These are phyloP conservation scores for Geothlypis trichas DNA, from an alignment of 2,113 vertebrate genomes.

Conservation along the genomic window DNA sequence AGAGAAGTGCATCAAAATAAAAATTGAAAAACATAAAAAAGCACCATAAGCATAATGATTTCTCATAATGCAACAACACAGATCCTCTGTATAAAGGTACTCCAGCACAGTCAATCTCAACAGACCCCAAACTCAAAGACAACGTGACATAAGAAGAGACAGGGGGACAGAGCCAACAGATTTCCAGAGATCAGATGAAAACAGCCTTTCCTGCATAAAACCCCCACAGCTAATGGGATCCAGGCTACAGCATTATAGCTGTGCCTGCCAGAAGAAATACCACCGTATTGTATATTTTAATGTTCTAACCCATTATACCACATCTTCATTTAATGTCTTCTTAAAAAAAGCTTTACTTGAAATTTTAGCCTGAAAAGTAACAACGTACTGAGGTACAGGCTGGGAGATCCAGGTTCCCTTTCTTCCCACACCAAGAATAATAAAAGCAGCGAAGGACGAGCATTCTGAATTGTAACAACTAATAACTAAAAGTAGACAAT, in stretches of 20 bases:
- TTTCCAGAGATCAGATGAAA: not conserved
- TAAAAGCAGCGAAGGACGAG: not conserved
- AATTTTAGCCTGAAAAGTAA: not conserved
- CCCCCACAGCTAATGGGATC: not conserved
- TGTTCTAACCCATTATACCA: not conserved
- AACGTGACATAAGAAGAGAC: not conserved
- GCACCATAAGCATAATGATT: not conserved
- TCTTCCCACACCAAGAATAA: not conserved
- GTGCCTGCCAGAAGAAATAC: not conserved
- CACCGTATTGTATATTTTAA: not conserved
- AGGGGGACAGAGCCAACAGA: not conserved
- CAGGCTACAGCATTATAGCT: not conserved
- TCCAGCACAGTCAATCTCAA: not conserved
- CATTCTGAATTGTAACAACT: not conserved
- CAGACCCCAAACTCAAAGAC: not conserved
- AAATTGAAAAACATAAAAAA: not conserved
- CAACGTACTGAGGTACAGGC: rapidly evolving
- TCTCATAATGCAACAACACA: not conserved
- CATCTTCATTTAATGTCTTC: not conserved
- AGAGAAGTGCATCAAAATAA: not conserved
- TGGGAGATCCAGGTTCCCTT: not conserved
- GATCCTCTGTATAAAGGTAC: not conserved
- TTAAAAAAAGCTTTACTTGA: not conserved
- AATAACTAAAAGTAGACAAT: not conserved
- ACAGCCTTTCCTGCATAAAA: not conserved